phyloP scores from a whole-genome alignment of 2,888 invertebrate species.

The Alsophila aescularia region DNA sequence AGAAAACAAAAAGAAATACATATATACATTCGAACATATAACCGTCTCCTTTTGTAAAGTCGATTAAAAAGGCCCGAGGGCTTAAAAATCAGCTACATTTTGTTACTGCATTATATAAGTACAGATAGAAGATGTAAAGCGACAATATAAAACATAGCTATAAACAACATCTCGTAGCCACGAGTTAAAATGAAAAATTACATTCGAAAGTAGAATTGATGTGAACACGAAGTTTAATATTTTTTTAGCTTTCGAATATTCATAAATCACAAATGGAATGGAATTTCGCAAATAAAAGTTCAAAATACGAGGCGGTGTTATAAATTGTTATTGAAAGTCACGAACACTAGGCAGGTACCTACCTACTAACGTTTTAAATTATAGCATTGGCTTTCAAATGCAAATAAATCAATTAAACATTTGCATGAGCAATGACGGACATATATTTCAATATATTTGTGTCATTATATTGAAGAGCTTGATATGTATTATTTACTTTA shows the following conservation, averaged over 20 bases:
- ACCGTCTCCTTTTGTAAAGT: no score
- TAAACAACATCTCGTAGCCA: constrained; percentile 6
- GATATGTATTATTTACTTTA: no score
- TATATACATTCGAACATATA: no score
- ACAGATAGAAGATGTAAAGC: background rate
- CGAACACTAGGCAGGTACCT: no score
- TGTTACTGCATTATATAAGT: no score
- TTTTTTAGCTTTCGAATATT: constrained; percentile 23
- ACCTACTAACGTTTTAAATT: background rate
- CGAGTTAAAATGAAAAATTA: constrained; percentile 30
- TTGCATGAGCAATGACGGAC: background rate
- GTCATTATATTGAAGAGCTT: background rate
- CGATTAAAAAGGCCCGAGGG: no score
- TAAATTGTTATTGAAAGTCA: constrained; percentile 12
- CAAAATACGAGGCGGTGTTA: constrained; percentile 8
- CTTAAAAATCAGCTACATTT: no score
- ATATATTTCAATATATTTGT: background rate
- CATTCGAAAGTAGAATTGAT: constrained; percentile 25
- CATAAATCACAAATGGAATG: constrained; percentile 32
- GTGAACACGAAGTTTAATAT: constrained; percentile 24
- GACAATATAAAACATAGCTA: background rate
- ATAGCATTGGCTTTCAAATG: constrained; percentile 1
- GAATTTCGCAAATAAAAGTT: constrained; percentile 22
- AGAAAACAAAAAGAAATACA: no score
- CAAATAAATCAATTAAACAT: constrained; percentile 1